Conservation (phyloP, 2,888 invertebrate genomes). For the Sinotaia quadrata region DNA sequence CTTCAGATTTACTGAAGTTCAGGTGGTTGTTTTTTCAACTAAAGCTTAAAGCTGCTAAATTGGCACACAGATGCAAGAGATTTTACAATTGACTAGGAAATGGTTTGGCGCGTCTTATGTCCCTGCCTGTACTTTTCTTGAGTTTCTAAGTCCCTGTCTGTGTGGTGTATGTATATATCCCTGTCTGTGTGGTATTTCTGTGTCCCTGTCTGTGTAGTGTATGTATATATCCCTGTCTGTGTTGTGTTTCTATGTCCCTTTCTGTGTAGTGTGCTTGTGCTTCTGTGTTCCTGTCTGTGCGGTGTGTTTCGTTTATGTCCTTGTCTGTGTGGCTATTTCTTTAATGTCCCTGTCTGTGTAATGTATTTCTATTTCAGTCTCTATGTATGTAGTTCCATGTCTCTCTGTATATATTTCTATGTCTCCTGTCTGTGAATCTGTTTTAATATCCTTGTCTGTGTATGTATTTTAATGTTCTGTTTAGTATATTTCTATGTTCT, state of each 20-base stretch:
- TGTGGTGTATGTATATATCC: not conserved
- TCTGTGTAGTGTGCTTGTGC: not conserved
- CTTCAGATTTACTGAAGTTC: not conserved
- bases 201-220: not conserved
- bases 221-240: not conserved
- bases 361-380: too few species aligned
- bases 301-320: not conserved
- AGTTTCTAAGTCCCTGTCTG: not conserved
- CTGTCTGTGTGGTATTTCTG: not conserved
- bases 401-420: too few species aligned
- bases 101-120: too few species aligned
- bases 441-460: too few species aligned
- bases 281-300: conserved; percentile 8
- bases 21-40: too few species aligned
- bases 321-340: not conserved
- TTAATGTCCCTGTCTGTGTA: not conserved
- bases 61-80: too few species aligned
- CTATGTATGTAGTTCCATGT: too few species aligned
- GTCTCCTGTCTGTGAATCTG: too few species aligned
- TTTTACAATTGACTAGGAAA: too few species aligned
- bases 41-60: too few species aligned
- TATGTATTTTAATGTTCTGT: too few species aligned
- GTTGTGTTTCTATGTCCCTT: not conserved
- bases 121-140: not conserved
- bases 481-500: too few species aligned